A percentile compares a stretch with the other conserved stretches of the same genome.
phyloP scores from a whole-genome alignment of 2,888 invertebrate species.

The Zaprionus lineosus region DNA sequence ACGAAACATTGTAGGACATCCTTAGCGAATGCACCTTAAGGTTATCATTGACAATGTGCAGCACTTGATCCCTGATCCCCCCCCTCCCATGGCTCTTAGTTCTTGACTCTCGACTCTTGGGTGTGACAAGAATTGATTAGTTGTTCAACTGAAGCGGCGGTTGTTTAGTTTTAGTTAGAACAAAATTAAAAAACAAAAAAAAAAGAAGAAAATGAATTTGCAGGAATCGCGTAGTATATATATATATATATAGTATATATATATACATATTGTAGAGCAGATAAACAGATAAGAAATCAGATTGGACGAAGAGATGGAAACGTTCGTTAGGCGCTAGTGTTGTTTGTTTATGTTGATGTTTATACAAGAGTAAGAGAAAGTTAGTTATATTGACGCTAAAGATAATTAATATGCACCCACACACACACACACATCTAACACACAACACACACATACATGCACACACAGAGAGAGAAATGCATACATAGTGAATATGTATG shows the following conservation, averaged over 20 bases:
- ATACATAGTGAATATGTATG: conserved; percentile 18
- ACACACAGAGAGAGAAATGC: no score
- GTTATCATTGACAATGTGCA: conserved; percentile 11
- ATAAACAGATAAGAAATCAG: not conserved
- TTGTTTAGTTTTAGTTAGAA: conserved; percentile 76
- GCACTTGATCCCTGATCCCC: no score
- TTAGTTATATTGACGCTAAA: conserved; percentile 74
- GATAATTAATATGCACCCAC: conserved; percentile 35
- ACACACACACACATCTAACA: no score
- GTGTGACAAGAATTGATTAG: conserved; percentile 11
- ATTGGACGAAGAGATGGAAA: conserved; percentile 15
- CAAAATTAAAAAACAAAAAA: conserved; percentile 57
- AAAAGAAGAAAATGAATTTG: conserved; percentile 13
- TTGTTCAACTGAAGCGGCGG: conserved; percentile 40
- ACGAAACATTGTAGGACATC: not conserved
- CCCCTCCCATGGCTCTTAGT: conserved; percentile 16
- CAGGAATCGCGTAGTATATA: conserved; percentile 32
- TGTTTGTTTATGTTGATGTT: conserved; percentile 77
- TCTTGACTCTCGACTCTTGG: conserved; percentile 12
- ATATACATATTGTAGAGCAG: conserved; percentile 22
- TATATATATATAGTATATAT: conserved; percentile 7
- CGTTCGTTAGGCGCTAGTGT: conserved; percentile 70
- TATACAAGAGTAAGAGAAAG: conserved; percentile 71
- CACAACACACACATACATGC: conserved; percentile 20
- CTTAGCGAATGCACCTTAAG: not conserved